Evolutionary conservation across 2,113 vertebrate species (phyloP).

Genomic region (Dicentrarchus labrax): DNA sequence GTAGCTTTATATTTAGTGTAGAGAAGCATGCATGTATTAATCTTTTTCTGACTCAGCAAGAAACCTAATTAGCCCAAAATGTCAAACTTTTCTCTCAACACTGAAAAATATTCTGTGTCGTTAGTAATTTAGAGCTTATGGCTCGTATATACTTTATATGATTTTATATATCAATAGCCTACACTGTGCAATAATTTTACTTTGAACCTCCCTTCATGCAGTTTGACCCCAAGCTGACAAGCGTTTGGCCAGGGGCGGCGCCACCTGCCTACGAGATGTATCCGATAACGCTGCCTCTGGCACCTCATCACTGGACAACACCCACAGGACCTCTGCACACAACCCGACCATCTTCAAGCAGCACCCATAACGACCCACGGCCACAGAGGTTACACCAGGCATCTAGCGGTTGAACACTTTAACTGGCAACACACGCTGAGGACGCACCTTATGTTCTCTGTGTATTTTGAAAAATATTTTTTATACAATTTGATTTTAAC

Average conservation of each 20-base stretch:
- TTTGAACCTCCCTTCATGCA: conserved; percentile 40
- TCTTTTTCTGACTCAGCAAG: background rate
- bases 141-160: background rate
- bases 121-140: background rate
- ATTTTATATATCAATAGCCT: background rate
- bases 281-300: conserved; percentile 48
- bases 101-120: background rate
- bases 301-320: conserved; percentile 31
- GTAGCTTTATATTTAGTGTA: no score
- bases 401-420: background rate
- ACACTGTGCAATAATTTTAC: background rate
- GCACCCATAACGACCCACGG: background rate
- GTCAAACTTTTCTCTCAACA: background rate
- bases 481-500: conserved; percentile 21
- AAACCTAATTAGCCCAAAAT: background rate
- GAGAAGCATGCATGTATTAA: no score
- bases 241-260: background rate
- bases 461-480: conserved; percentile 25
- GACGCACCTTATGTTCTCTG: background rate
- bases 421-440: background rate
- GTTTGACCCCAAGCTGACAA: conserved; percentile 70
- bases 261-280: conserved; percentile 65
- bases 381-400: conserved; percentile 2
- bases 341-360: background rate
- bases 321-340: background rate